Evolutionary conservation across 1,140 invertebrate species (phyloP), one percentile per base, ranked within the genome.

Genomic region (Eriocheir sinensis): DNA sequence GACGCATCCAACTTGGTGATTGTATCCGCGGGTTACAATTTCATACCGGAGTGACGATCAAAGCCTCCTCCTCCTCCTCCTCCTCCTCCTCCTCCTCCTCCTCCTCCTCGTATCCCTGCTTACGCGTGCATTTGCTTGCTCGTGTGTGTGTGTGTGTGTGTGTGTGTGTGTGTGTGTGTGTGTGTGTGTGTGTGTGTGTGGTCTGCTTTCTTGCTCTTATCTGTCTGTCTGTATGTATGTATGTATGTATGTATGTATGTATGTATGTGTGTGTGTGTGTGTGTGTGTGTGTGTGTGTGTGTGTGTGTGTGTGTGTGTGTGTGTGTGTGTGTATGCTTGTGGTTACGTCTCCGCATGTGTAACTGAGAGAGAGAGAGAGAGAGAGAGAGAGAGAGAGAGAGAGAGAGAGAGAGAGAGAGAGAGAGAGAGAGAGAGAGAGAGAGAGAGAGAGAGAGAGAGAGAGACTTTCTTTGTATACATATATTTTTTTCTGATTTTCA

Each of bases 121-220:
- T 44, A n/a, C 80, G 6, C 3, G 3, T 44, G 32, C 41, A 38
- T 83, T 34, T 92, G 44, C 9, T 36, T 30, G 32, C 30, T 30
- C 38, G 83, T 27, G 8, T 60, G 80, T 60, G 81, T 53, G 38
- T 86, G 81, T 15, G 38, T 60, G 80, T 86, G 41, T 85, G 91
- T 60, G 81, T 93, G 91, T 86, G 81, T 92, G 60, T 80, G 34
- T 92, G 91, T 81, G 91, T 92, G 91, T 40, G 91, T 92, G 30
- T 91, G 17, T 79, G 48, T 91, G 72, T 79, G 53, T 91, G 53
- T 79, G 44, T 92, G 53, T 40, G 27, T 80, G 60, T 81, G 38
- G n/a, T n/a, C n/a, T n/a, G n/a, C n/a, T n/a, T n/a, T n/a, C n/a
- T n/a, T n/a, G n/a, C n/a, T n/a, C n/a, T n/a, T n/a, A n/a, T n/a